Percentiles rank a stretch among this genome's conserved stretches.
phyloP scores from a whole-genome alignment of 2,113 vertebrate species.

The Micronycteris hirsuta region DNA sequence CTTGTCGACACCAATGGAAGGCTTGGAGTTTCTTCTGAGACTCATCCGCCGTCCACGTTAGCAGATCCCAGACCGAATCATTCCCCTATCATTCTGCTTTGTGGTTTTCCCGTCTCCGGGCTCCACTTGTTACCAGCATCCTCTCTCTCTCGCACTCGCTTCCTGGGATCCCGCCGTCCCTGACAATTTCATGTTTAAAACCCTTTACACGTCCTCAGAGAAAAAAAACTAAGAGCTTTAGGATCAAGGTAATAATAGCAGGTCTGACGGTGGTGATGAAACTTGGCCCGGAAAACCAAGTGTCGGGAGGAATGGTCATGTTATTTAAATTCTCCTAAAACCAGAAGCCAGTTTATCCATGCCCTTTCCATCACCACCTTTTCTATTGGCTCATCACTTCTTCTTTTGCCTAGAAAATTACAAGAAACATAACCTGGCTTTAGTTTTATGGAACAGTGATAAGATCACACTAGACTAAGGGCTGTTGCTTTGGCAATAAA shows the following conservation, averaged over 20 bases:
- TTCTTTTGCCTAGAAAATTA: conserved; percentile 19
- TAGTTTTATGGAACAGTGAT: conserved; percentile 17
- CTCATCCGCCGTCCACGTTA: rapidly evolving
- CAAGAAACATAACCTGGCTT: conserved; percentile 22
- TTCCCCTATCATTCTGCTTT: not conserved
- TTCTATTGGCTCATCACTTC: not conserved
- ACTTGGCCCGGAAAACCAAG: not conserved
- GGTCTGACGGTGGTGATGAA: not conserved
- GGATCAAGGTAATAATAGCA: not conserved
- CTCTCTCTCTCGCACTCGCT: not conserved
- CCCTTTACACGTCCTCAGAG: not conserved
- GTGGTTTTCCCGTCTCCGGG: not conserved
- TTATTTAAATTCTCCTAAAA: not conserved
- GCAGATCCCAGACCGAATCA: not conserved
- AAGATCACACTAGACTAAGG: not conserved
- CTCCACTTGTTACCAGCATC: not conserved
- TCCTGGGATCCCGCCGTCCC: not conserved
- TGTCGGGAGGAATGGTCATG: not conserved
- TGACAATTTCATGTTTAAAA: not conserved
- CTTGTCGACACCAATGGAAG: not conserved
- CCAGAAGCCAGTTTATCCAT: not conserved
- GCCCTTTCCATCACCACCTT: not conserved
- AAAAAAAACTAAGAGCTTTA: not conserved
- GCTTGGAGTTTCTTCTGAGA: not conserved
- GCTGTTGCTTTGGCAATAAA: conserved; percentile 43